Base-by-base conservation (phyloP, 2,797 vertebrate genomes). In the Phoebastria nigripes region DNA sequence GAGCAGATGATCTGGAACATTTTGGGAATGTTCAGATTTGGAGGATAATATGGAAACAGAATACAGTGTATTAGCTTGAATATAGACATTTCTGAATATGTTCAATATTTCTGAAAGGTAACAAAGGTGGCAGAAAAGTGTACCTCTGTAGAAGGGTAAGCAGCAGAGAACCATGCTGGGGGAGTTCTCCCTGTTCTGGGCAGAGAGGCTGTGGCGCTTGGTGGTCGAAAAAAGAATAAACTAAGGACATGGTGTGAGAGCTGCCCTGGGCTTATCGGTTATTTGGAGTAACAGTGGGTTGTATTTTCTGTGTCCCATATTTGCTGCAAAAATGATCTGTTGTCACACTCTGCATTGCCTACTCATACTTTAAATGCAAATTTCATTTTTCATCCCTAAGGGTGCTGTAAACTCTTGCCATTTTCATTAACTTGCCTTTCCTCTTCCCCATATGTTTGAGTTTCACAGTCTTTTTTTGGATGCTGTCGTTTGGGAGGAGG, bases 361-460 rank as follows among this genome's bases (percentile, higher is more conserved):
- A 56, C 52, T 90, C 54, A 37, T 21, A 61, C 67, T 91, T 92
- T 55, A 80, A 90, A 78, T 49, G 44, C 24, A 82, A 15, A 67
- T 85, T 80, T 18, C 0, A 19, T 78, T 87, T 92, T 76, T 82
- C n/a, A 19, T 67, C 37, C 28, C 29, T 39, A 51, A 79, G 39
- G 16, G 14, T 82, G 58, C 66, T 82, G 46, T 62, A 89, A 93
- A 58, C n/a, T 89, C 72, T 70, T 86, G 56, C 44, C 41, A 8
- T 85, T 92, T 82, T 89, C 49, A 67, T 93, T 87, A 77, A 66
- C 33, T 92, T 77, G 37, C 47, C 55, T n/a, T 95, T 87, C 46
- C 20, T 92, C 49, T 88, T 86, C 39, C 51, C 70, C 39, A 28
- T 94, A 82, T 82, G 61, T 89, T 94, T 56, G 63, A 90, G 21